These are phyloP conservation scores for Pharmacophagus antenor DNA, from an alignment of 2,888 invertebrate genomes.

Conservation along the genomic window DNA sequence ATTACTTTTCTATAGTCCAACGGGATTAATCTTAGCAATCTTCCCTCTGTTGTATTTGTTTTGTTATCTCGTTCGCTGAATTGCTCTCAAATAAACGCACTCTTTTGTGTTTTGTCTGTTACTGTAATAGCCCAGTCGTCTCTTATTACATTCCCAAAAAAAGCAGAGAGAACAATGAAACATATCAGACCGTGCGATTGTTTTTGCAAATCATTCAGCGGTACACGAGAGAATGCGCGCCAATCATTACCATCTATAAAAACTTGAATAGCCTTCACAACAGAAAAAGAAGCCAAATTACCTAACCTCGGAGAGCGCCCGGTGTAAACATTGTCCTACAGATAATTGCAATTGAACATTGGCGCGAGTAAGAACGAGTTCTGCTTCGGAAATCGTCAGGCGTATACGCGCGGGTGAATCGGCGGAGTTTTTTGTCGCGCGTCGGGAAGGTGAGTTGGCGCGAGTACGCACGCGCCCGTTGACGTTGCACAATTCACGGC, in stretches of 20 bases:
- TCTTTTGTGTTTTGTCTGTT: conserved; percentile 2
- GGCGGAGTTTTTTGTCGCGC: conserved; percentile 46
- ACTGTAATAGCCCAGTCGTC: conserved; percentile 4
- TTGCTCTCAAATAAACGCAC: conserved; percentile 8
- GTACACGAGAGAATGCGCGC: conserved; percentile 34
- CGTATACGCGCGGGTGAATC: conserved; percentile 41
- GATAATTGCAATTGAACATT: conserved; percentile 39
- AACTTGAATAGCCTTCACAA: conserved; percentile 21
- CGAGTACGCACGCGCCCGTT: conserved; percentile 65
- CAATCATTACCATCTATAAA: conserved; percentile 37
- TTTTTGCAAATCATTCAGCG: conserved; percentile 42
- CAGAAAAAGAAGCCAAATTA: conserved; percentile 22
- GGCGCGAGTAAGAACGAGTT: conserved; percentile 35
- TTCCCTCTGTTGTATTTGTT: neutral
- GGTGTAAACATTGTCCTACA: conserved; percentile 35
- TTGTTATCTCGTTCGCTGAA: neutral
- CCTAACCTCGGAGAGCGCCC: conserved; percentile 16
- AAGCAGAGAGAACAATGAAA: conserved; percentile 19
- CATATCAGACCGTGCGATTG: conserved; percentile 19
- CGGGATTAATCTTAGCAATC: neutral
- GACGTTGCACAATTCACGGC: conserved; percentile 72
- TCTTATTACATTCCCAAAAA: conserved; percentile 24
- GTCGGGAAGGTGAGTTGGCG: conserved; percentile 38
- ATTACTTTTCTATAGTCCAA: neutral
- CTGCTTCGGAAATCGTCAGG: conserved; percentile 42